phyloP scores from a whole-genome alignment of 2,888 invertebrate species.

The Anthoptus insignis region DNA sequence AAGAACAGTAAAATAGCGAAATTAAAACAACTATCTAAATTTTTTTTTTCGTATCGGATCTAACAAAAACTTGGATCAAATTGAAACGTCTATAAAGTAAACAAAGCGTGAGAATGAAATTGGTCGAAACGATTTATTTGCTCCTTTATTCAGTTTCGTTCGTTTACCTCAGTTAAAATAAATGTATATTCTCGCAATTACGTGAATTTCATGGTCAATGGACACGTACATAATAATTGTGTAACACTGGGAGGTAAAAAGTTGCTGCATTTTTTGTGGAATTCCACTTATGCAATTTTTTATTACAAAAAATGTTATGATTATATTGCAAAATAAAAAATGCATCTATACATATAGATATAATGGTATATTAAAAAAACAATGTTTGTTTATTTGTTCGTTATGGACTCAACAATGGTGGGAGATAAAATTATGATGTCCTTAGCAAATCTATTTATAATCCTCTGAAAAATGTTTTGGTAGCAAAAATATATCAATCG shows the following conservation, averaged over 20 bases:
- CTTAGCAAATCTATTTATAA: too few species aligned
- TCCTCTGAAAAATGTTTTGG: too few species aligned
- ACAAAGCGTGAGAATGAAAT: conserved; percentile 1
- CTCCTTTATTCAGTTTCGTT: conserved; percentile 11
- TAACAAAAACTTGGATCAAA: conserved; percentile 1
- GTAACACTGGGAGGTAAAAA: conserved; percentile 23
- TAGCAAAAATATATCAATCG: too few species aligned
- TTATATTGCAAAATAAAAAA: too few species aligned
- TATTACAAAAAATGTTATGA: too few species aligned
- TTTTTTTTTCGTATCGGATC: neutral
- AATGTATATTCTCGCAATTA: conserved; percentile 5
- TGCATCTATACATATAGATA: too few species aligned
- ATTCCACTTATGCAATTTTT: neutral
- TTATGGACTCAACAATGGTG: too few species aligned
- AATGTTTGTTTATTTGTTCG: too few species aligned
- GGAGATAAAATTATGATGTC: too few species aligned
- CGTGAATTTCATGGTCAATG: conserved; percentile 24
- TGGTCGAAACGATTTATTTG: conserved; percentile 3
- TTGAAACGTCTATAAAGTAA: conserved; percentile 1
- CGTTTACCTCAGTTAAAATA: conserved; percentile 10
- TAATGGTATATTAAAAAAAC: too few species aligned
- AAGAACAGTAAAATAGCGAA: neutral
- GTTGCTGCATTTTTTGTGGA: neutral
- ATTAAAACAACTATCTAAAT: neutral
- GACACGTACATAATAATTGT: conserved; percentile 21